These are phyloP conservation scores for Paramacrobiotus metropolitanus DNA, from an alignment of 1,140 invertebrate species.

Conservation along the genomic window DNA sequence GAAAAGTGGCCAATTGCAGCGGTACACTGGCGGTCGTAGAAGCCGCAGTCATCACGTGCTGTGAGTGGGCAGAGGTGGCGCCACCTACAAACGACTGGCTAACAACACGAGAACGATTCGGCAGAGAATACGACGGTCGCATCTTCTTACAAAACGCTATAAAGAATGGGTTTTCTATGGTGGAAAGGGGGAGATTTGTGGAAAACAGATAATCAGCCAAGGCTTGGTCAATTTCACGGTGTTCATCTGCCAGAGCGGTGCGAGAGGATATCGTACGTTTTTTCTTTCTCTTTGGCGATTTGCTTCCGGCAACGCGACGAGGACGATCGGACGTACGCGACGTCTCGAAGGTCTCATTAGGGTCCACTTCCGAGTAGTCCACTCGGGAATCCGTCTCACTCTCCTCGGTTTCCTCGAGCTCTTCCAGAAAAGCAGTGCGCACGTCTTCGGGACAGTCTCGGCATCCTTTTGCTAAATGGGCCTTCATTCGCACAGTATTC, in stretches of 20 bases:
- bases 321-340: background rate
- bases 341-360: background rate
- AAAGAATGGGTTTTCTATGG: background rate
- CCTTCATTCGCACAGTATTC: background rate
- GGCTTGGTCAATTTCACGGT: background rate
- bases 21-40: too few species aligned
- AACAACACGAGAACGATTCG: background rate
- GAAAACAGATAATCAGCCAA: conserved; percentile 1
- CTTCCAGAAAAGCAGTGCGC: background rate
- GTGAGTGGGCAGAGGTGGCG: too few species aligned
- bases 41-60: too few species aligned
- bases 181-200: background rate
- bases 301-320: background rate
- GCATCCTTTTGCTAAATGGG: background rate
- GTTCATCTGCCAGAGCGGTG: background rate
- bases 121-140: background rate
- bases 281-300: background rate
- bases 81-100: background rate
- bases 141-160: background rate
- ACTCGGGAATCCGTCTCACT: background rate
- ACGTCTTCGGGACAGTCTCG: background rate
- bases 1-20: too few species aligned
- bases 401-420: background rate
- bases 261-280: background rate
- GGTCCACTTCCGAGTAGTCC: background rate